Evolutionary conservation across 2,888 invertebrate species (phyloP), one percentile per base, ranked within the genome.

Genomic region (Philopedon plagiatum): DNA sequence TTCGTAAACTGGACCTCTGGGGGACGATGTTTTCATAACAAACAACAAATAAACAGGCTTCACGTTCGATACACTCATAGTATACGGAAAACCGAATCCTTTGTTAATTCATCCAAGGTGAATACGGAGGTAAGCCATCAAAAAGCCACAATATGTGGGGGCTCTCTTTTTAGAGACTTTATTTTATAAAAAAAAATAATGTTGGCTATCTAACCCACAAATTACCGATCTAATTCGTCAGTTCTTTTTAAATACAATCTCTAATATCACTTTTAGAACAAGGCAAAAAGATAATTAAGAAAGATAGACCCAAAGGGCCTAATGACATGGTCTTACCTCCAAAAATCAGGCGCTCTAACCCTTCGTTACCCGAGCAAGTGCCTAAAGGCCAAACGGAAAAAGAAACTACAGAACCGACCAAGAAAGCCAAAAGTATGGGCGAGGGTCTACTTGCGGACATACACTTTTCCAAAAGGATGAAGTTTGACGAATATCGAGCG

Each of bases 301-400:
- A 76, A 41, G 71, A 76, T 2, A 71, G 67, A 44, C 73, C 71
- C 1, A 75, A 71, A 57, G 66, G 69, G 1, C 57, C 68, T 13
- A 75, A 63, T 5, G 75, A 76, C n/a, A 69, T 76, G 26, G 66
- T 76, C n/a, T 56, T 76, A 41, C 76, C 76, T 2, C 70, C 76
- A 9, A 76, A 70, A 70, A 56, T 26, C 29, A 56, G 39, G 46
- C 15, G 32, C 5, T n/a, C 7, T 2, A 46, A 62, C 34, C 21
- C 62, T 34, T 1, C 37, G 1, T 1, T 26, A 2, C 44, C 44
- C 13, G 26, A 49, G 5, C 5, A n/a, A 1, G 49, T 26, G 5
- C 49, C 23, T 13, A 49, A 49, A 13, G 44, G 39, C 19, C 44
- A 11, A 13, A 11, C 7, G n/a, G 13, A 49, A 49, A 13, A 49